A percentile compares a stretch with the other conserved stretches of the same genome.
Evolutionary conservation across 2,797 vertebrate genomes (phyloP).

Genomic region (Poecilia velifera): DNA sequence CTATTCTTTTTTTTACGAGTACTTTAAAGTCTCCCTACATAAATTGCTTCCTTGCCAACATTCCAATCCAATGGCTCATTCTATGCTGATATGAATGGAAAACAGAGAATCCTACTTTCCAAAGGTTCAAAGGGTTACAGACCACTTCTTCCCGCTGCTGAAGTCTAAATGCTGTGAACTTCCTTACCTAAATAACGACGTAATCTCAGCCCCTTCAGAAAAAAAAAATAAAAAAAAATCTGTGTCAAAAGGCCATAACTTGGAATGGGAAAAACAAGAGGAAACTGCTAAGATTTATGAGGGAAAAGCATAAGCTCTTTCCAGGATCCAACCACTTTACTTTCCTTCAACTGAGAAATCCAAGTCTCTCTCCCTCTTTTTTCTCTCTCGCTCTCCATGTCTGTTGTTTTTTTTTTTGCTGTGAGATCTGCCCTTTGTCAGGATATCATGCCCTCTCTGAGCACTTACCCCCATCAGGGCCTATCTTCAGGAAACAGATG

Average conservation of each 20-base stretch:
- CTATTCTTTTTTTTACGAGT: constrained; percentile 40
- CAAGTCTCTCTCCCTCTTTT: constrained; percentile 65
- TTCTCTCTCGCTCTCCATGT: constrained; percentile 47
- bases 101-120: constrained; percentile 73
- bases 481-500: constrained; percentile 99
- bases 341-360: constrained; percentile 77
- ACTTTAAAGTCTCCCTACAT: constrained; percentile 63
- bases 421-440: constrained; percentile 81
- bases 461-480: constrained; percentile 86
- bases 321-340: constrained; percentile 76
- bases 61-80: constrained; percentile 62
- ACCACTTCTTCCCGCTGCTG: constrained; percentile 90
- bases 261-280: constrained; percentile 93
- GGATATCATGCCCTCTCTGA: constrained; percentile 86
- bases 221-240: constrained; percentile 39
- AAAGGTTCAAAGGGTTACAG: constrained; percentile 92
- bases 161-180: constrained; percentile 86
- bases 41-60: constrained; percentile 58
- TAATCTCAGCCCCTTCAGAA: constrained; percentile 81
- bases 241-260: constrained; percentile 85
- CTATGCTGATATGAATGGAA: constrained; percentile 67
- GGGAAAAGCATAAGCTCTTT: constrained; percentile 81
- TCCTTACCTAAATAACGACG: constrained; percentile 90
- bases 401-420: constrained; percentile 76
- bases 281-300: constrained; percentile 91